Evolutionary conservation across 2,888 invertebrate genomes (phyloP).

Genomic region (Drosophila hamatofila): DNA sequence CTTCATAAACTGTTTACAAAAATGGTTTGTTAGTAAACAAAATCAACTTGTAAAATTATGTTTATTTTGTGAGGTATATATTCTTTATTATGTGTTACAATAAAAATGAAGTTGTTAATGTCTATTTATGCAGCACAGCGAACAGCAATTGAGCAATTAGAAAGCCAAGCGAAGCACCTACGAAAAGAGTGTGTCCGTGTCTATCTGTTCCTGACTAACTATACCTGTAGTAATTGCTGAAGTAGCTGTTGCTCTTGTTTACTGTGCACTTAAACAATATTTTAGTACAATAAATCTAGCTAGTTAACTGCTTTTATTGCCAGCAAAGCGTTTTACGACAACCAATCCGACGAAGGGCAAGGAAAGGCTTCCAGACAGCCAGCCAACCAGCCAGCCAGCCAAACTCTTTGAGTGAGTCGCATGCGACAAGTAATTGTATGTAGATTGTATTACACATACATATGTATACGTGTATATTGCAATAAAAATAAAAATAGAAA

Average conservation of each 20-base stretch:
- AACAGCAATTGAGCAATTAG: slow-evolving; percentile 58
- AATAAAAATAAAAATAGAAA: slow-evolving; percentile 59
- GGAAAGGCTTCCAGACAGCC: slow-evolving; percentile 22
- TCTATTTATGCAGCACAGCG: slow-evolving; percentile 48
- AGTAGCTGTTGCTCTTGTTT: slow-evolving; percentile 57
- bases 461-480: slow-evolving; percentile 51
- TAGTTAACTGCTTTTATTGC: slow-evolving; percentile 81
- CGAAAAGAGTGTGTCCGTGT: slow-evolving; percentile 59
- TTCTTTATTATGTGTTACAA: slow-evolving; percentile 49
- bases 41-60: slow-evolving; percentile 22
- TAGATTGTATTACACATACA: slow-evolving; percentile 51
- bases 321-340: slow-evolving; percentile 80
- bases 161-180: slow-evolving; percentile 61
- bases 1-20: no score
- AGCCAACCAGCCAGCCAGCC: slow-evolving; percentile 4
- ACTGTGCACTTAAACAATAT: slow-evolving; percentile 76
- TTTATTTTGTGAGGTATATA: neutral
- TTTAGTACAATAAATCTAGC: slow-evolving; percentile 81
- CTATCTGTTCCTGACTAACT: slow-evolving; percentile 16
- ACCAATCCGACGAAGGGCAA: slow-evolving; percentile 47
- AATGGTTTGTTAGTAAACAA: neutral
- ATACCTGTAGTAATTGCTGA: slow-evolving; percentile 25
- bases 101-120: slow-evolving; percentile 34
- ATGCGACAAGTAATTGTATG: slow-evolving; percentile 56
- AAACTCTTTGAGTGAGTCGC: slow-evolving; percentile 61